Conservation (phyloP, 2,113 vertebrate genomes). For the Eublepharis macularius region DNA sequence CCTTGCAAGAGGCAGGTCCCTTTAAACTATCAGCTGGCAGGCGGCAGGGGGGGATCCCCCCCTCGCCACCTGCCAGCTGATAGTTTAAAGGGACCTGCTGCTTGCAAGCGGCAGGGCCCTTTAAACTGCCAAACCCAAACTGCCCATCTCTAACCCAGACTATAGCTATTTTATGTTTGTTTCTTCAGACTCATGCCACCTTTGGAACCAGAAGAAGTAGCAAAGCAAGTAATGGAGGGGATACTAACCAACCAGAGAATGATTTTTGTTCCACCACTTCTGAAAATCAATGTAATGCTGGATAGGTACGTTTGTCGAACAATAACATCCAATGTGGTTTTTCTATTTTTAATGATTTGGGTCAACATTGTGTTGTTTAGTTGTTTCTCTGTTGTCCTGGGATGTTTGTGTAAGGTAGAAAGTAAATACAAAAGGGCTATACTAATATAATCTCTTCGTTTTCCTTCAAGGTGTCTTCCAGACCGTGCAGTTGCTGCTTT, state of each 20-base stretch:
- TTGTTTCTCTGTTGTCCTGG: background rate
- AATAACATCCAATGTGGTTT: background rate
- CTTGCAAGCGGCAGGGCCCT: too few relatives aligned
- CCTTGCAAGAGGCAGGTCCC: too few relatives aligned
- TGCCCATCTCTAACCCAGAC: too few relatives aligned
- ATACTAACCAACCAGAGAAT: conserved; percentile 72
- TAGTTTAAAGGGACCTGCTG: too few relatives aligned
- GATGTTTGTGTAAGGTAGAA: background rate
- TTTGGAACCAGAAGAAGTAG: conserved; percentile 70
- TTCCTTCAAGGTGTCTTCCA: conserved; percentile 69
- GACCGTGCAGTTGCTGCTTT: conserved; percentile 53
- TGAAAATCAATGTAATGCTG: background rate
- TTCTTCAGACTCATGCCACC: conserved; percentile 65
- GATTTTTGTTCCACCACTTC: conserved; percentile 66
- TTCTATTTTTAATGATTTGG: background rate
- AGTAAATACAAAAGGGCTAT: too few relatives aligned
- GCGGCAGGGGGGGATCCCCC: too few relatives aligned
- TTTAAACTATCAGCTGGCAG: too few relatives aligned
- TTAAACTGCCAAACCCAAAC: too few relatives aligned
- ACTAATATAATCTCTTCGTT: background rate
- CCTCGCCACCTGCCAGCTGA: too few relatives aligned
- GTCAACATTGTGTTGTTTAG: background rate
- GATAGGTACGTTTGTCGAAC: conserved; percentile 62
- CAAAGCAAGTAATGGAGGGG: conserved; percentile 64
- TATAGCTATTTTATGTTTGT: accelerated